Evolutionary conservation across 2,797 vertebrate genomes (phyloP).

Genomic region (Dendrocincla tyrannina): DNA sequence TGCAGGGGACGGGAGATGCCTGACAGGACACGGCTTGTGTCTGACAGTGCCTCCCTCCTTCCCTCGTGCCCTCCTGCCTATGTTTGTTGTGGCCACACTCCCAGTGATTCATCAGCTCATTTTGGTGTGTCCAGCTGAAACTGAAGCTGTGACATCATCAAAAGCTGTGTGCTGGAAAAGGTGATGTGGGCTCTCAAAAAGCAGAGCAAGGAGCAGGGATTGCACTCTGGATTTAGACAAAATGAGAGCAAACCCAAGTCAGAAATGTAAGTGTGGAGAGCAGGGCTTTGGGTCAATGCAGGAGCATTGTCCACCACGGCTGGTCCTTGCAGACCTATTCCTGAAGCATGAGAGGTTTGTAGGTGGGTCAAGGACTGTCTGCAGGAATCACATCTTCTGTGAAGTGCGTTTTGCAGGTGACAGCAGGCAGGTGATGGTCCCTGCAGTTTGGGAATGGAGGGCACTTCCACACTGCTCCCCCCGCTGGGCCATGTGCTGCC

Average conservation of each 20-base stretch:
- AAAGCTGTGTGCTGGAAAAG: background rate
- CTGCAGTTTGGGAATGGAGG: background rate
- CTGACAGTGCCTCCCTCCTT: background rate
- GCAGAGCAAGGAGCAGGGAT: background rate
- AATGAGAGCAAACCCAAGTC: background rate
- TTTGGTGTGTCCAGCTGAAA: background rate
- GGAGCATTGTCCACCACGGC: background rate
- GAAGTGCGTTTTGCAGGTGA: accelerated
- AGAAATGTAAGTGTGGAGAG: accelerated
- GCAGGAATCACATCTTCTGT: background rate
- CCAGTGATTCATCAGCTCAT: background rate
- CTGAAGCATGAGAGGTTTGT: accelerated
- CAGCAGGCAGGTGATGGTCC: background rate
- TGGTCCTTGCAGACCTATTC: background rate
- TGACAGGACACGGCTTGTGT: background rate
- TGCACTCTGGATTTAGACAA: background rate
- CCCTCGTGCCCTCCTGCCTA: background rate
- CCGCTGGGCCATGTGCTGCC: background rate
- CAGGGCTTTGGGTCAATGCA: background rate
- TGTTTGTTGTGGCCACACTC: background rate
- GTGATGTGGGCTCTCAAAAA: background rate
- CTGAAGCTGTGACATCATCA: background rate
- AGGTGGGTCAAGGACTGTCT: background rate
- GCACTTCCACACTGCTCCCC: background rate
- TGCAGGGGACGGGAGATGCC: background rate